phyloP scores from a whole-genome alignment of 1,140 invertebrate genomes.

The Bombyx mori region ASM3026992v2 NC_085116.1:12607501-12608000 shows the following conservation, averaged over 20 bases:
- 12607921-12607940: no score
- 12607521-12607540: conserved; percentile 40
- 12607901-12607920: no score
- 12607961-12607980: no score
- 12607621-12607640: conserved; percentile 54
- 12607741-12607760: no score
- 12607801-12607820: neutral
- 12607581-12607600: conserved; percentile 41
- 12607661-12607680: conserved; percentile 54
- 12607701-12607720: neutral
- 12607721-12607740: no score
- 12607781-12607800: no score
- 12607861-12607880: no score
- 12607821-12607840: neutral
- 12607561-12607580: conserved; percentile 58
- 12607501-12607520: conserved; percentile 24
- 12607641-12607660: conserved; percentile 36
- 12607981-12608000: no score
- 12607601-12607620: conserved; percentile 15
- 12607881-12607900: no score
- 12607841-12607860: no score
- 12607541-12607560: conserved; percentile 39
- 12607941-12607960: no score
- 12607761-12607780: no score
- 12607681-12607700: conserved; percentile 12